These are phyloP conservation scores for Trissonchulus latispiculum DNA, from an alignment of 2,888 invertebrate species.

Conservation along the genomic window DNA sequence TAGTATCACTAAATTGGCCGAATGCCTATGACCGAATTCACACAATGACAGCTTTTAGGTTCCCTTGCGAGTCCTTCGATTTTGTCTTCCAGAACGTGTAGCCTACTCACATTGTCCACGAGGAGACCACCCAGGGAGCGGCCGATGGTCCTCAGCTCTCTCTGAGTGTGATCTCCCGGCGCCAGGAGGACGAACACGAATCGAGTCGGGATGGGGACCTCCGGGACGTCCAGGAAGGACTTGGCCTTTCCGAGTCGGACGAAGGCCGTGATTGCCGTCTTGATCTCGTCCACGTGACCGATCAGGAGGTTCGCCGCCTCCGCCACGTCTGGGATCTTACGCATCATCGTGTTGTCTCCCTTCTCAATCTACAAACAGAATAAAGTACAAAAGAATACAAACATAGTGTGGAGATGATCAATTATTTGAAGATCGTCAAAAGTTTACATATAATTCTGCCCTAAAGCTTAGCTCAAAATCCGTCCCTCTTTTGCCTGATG, in stretches of 20 bases:
- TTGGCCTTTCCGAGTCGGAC: constrained; percentile 34
- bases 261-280: constrained; percentile 32
- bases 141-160: constrained; percentile 39
- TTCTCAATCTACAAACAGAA: not conserved
- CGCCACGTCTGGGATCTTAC: constrained; percentile 34
- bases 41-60: too few species aligned
- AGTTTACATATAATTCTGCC: too few species aligned
- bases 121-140: constrained; percentile 45
- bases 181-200: constrained; percentile 45
- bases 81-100: too few species aligned
- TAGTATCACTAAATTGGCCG: too few species aligned
- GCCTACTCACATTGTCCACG: constrained; percentile 44
- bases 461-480: too few species aligned
- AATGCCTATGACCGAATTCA: too few species aligned
- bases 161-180: constrained; percentile 37
- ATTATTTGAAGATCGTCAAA: too few species aligned
- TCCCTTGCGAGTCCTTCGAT: too few species aligned
- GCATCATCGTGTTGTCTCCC: constrained; percentile 28
- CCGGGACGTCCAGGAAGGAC: constrained; percentile 33
- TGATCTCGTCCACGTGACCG: constrained; percentile 33
- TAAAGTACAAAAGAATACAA: too few species aligned
- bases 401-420: too few species aligned
- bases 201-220: constrained; percentile 41
- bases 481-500: too few species aligned
- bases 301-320: constrained; percentile 36